These are phyloP conservation scores for Diogma glabrata DNA, from an alignment of 2,888 invertebrate genomes.

Conservation along the genomic window DNA sequence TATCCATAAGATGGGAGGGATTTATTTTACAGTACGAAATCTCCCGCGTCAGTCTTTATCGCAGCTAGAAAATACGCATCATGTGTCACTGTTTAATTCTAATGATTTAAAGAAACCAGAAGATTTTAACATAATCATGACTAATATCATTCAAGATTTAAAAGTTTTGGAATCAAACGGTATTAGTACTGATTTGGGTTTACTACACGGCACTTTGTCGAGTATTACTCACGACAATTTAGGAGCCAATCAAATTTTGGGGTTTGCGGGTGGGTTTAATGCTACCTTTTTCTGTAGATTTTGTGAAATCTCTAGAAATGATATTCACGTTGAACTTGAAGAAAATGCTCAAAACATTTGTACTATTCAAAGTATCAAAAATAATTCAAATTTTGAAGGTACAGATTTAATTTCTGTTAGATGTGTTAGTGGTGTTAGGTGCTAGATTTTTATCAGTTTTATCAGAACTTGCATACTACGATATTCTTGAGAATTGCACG, in stretches of 20 bases:
- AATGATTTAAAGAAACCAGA: background rate
- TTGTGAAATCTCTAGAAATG: background rate
- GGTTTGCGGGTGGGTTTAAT: background rate
- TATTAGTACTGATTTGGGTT: background rate
- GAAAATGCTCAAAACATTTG: background rate
- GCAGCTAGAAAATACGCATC: background rate
- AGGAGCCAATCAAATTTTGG: conserved; percentile 2
- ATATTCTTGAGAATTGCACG: conserved; percentile 6
- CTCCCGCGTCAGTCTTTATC: background rate
- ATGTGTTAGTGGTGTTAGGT: no score
- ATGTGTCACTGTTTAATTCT: background rate
- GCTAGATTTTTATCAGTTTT: background rate
- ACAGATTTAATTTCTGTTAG: background rate
- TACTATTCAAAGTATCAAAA: background rate
- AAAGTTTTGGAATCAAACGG: background rate
- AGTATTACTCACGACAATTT: conserved; percentile 1
- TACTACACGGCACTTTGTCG: background rate
- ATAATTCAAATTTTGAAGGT: background rate
- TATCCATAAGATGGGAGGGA: background rate
- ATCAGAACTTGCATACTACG: background rate
- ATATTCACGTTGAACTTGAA: background rate
- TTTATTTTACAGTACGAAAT: background rate
- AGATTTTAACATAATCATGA: background rate
- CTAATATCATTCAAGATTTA: background rate
- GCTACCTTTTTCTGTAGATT: background rate